Evolutionary conservation across 2,113 vertebrate species (phyloP).

Genomic region (Syrrhaptes paradoxus): DNA sequence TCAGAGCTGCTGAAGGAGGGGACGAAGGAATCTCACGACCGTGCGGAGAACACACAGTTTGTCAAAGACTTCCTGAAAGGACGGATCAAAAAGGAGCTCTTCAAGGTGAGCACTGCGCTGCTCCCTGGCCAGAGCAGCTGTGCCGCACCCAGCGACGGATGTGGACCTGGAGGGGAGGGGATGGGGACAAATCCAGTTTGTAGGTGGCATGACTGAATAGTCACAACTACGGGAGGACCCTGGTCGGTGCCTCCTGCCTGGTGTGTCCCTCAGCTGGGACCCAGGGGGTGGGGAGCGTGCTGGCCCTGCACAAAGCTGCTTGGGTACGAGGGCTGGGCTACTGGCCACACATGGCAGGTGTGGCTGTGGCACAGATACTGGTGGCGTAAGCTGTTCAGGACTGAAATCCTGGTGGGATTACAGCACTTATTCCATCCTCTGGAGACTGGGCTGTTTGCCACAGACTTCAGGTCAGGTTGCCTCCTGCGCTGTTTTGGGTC

Average conservation of each 20-base stretch:
- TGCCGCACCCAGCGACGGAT: not conserved
- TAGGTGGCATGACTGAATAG: not conserved
- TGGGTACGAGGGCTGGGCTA: not conserved
- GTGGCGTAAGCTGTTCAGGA: not conserved
- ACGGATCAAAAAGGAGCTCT: slow-evolving; percentile 88
- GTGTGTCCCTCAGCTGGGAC: not conserved
- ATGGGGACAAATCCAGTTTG: no score
- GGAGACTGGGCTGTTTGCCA: not conserved
- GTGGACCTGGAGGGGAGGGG: not conserved
- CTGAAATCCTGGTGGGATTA: not conserved
- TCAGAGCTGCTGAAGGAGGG: slow-evolving; percentile 94
- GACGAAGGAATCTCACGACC: slow-evolving; percentile 92
- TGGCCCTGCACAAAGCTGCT: not conserved
- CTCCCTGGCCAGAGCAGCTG: not conserved
- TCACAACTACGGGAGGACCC: not conserved
- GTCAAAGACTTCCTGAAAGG: slow-evolving; percentile 96
- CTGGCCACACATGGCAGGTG: not conserved
- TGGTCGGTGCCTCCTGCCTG: not conserved
- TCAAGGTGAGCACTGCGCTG: slow-evolving; percentile 81
- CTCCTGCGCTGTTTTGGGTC: not conserved
- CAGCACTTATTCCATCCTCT: no score
- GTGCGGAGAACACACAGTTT: slow-evolving; percentile 92
- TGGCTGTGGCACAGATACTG: not conserved
- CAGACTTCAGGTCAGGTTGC: not conserved
- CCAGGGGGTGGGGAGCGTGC: not conserved